A percentile compares a stretch with the other conserved stretches of the same genome.
Evolutionary conservation across 2,888 invertebrate species (phyloP).

Genomic region (Heteropelma amictum): DNA sequence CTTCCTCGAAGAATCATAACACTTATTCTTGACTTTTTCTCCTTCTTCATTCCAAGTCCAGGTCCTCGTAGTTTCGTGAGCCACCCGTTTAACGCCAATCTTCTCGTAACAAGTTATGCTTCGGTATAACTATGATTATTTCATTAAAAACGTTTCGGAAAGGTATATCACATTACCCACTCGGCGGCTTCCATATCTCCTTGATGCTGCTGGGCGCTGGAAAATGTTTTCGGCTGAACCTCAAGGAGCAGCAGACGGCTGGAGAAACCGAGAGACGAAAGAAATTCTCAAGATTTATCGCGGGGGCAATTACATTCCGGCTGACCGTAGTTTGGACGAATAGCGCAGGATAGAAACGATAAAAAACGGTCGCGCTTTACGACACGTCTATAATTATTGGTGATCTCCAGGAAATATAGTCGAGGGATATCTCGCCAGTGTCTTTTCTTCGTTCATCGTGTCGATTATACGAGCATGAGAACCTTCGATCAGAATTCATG

Average conservation of each 20-base stretch:
- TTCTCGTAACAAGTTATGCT: constrained; percentile 27
- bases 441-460: constrained; percentile 49
- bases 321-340: constrained; percentile 18
- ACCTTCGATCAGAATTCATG: neutral
- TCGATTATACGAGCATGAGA: neutral
- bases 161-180: constrained; percentile 4
- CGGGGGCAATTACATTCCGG: constrained; percentile 50
- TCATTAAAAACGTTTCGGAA: constrained; percentile 30
- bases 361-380: constrained; percentile 47
- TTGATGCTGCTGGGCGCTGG: constrained; percentile 15
- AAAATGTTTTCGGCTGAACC: constrained; percentile 27
- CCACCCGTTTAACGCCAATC: constrained; percentile 26
- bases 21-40: neutral
- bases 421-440: constrained; percentile 45
- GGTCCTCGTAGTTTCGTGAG: neutral
- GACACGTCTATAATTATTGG: constrained; percentile 61
- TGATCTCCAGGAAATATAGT: constrained; percentile 58
- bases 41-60: neutral
- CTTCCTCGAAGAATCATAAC: constrained; percentile 5
- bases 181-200: constrained; percentile 30
- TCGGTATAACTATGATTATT: constrained; percentile 38
- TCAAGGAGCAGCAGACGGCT: constrained; percentile 26
- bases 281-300: constrained; percentile 53
- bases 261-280: constrained; percentile 14
- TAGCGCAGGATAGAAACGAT: constrained; percentile 26